A percentile compares a stretch with the other conserved stretches of the same genome.
phyloP scores from a whole-genome alignment of 2,888 invertebrate species.

The Macrophya alboannulata region DNA sequence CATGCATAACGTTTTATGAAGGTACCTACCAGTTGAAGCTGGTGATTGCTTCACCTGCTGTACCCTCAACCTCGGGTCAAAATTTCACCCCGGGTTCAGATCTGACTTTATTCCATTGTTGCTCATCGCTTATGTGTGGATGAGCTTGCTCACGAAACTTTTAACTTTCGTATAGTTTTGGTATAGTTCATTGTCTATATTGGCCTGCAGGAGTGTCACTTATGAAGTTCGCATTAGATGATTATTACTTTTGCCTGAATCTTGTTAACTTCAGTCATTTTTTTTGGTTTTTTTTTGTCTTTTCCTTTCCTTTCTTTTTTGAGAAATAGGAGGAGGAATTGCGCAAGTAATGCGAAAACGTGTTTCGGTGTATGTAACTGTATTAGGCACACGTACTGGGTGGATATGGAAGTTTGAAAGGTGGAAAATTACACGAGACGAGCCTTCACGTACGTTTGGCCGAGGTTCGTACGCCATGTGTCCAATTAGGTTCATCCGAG shows the following conservation, averaged over 20 bases:
- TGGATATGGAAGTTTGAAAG: conserved; percentile 52
- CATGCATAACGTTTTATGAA: neutral
- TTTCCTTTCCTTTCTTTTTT: neutral
- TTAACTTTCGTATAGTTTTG: neutral
- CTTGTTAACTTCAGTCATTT: conserved; percentile 27
- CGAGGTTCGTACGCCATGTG: conserved; percentile 56
- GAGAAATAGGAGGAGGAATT: neutral
- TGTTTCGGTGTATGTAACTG: conserved; percentile 46
- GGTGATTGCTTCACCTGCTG: conserved; percentile 34
- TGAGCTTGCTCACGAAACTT: neutral
- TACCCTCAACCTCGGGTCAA: neutral
- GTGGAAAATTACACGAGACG: conserved; percentile 57
- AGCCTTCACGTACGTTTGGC: conserved; percentile 57
- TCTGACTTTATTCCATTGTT: neutral
- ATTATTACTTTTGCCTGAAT: conserved; percentile 16
- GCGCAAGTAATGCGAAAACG: conserved; percentile 27
- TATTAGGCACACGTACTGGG: conserved; percentile 38
- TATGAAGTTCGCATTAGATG: neutral
- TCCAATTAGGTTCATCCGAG: conserved; percentile 57
- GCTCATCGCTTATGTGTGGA: neutral
- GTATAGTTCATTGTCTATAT: neutral
- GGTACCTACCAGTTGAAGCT: neutral
- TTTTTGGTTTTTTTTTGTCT: neutral
- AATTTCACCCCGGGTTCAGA: conserved; percentile 9
- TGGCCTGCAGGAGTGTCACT: neutral